Evolutionary conservation across 1,140 invertebrate species (phyloP), one percentile per base, ranked within the genome.

Genomic region (Drosophila nebulosa): DNA sequence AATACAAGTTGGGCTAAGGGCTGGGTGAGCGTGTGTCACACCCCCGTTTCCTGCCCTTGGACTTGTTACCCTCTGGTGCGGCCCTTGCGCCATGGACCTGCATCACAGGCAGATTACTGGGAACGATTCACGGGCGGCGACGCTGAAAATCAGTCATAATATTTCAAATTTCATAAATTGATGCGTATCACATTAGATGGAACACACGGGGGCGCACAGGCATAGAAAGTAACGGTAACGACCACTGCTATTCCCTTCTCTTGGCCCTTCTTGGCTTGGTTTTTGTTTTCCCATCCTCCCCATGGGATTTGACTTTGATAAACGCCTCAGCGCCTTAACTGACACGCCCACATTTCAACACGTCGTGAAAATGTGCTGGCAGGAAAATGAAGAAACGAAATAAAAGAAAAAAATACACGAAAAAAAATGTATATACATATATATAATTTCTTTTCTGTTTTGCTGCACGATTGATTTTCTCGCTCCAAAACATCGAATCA

Each of bases 151-250:
- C 81, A 88, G 78, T 86, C 81, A 86, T 83, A 86, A 86, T 86
- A 86, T 86, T 86, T 86, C 83, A 88, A 86, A 88, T 78, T 85
- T 86, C 71, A 86, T 88, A 88, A 86, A 86, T 86, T 88, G 81
- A 86, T 86, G 81, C 81, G 81, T 86, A 86, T 86, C 81, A 75
- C 81, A 88, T 86, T 81, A 78, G 78, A 58, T 56, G 69, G 64
- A 57, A 56, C 69, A 70, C 80, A 69, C 59, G 57, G 62, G 32
- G 61, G 14, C 16, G 14, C 39, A 16, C 6, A 2, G 14, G 14
- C 39, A 42, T 16, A 18, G 62, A 75, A 77, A 63, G 69, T 76
- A 85, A 72, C 67, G 79, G 71, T 63, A 69, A 74, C 51, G 73
- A 56, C 21, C 21, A 18, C 42, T 32, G 30, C 12, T 18, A 12